These are phyloP conservation scores for Melanostoma mellinum DNA, from an alignment of 2,888 invertebrate genomes.

Conservation along the genomic window DNA sequence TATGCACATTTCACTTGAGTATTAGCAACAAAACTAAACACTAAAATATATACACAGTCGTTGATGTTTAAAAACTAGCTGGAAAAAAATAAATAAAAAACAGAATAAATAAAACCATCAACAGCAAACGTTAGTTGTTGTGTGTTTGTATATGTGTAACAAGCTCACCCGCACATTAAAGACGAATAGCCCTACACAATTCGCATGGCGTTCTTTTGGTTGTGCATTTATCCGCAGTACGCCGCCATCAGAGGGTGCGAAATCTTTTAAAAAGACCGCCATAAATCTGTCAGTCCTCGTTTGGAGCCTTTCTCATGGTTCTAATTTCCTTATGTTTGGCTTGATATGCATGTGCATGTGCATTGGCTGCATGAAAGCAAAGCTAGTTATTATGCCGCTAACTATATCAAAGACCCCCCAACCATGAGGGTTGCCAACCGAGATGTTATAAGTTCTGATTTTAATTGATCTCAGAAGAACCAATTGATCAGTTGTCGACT, in stretches of 20 bases:
- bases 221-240: conserved; percentile 7
- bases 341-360: conserved; percentile 56
- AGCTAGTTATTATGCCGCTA: conserved; percentile 51
- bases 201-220: conserved; percentile 38
- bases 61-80: conserved; percentile 9
- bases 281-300: conserved; percentile 69
- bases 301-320: conserved; percentile 69
- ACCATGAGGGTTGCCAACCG: conserved; percentile 16
- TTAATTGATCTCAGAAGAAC: too few relatives aligned
- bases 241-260: conserved; percentile 57
- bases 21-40: conserved; percentile 61
- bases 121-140: conserved; percentile 43
- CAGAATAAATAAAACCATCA: conserved; percentile 55
- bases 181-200: conserved; percentile 38
- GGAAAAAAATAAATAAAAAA: conserved; percentile 5
- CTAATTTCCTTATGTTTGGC: conserved; percentile 70
- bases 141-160: conserved; percentile 2
- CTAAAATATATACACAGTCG: conserved; percentile 2
- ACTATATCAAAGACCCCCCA: conserved; percentile 36
- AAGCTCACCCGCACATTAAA: conserved; percentile 51
- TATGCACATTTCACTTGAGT: conserved; percentile 68
- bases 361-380: conserved; percentile 37
- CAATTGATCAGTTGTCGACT: too few relatives aligned
- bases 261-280: conserved; percentile 68
- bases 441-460: background rate